phyloP scores from a whole-genome alignment of 2,888 invertebrate species.

The Agrilus biguttatus region DNA sequence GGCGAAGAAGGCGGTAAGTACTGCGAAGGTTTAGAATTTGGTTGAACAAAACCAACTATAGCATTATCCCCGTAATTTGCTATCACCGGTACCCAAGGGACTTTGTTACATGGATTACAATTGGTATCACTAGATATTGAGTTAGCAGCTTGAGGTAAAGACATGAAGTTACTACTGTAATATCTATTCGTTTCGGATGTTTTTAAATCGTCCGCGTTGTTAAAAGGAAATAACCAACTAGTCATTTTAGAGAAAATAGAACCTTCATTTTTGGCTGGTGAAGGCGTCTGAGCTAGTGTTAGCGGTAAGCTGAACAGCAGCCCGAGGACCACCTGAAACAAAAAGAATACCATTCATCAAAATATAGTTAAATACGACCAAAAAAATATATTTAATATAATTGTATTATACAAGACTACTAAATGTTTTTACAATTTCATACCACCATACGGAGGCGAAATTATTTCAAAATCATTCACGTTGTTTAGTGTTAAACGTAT shows the following conservation, averaged over 20 bases:
- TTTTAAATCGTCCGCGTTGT: conserved; percentile 10
- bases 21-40: conserved; percentile 3
- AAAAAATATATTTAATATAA: too few relatives aligned
- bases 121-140: conserved; percentile 24
- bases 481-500: too few relatives aligned
- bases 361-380: too few relatives aligned
- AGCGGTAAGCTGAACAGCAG: too few relatives aligned
- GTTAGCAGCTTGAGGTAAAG: conserved; percentile 8
- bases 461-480: too few relatives aligned
- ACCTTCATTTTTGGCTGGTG: conserved; percentile 7
- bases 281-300: too few relatives aligned
- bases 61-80: conserved; percentile 16
- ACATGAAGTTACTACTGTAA: conserved; percentile 11
- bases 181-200: conserved; percentile 11
- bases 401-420: too few relatives aligned
- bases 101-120: conserved; percentile 65
- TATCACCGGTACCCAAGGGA: conserved; percentile 74
- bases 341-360: too few relatives aligned
- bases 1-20: conserved; percentile 2
- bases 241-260: conserved; percentile 37
- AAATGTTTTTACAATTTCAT: too few relatives aligned
- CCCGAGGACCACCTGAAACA: too few relatives aligned
- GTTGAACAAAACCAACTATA: conserved; percentile 20
- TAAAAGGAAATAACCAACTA: conserved; percentile 45
- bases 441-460: too few relatives aligned